These are phyloP conservation scores for Malurus splendens DNA, from an alignment of 2,797 vertebrate genomes.

Conservation along the genomic window DNA sequence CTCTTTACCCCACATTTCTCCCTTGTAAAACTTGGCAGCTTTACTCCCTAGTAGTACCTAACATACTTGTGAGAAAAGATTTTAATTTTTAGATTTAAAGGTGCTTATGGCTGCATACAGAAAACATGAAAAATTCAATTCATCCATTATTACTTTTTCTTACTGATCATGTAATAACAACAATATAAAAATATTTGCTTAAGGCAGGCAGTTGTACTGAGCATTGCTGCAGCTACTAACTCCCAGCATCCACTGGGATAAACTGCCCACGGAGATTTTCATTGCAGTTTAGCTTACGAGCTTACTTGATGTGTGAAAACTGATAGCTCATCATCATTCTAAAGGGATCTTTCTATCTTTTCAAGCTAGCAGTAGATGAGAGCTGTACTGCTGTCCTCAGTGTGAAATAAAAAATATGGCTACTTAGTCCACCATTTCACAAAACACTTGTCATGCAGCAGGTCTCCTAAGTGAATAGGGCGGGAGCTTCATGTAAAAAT, in stretches of 20 bases:
- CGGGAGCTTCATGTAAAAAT: background rate
- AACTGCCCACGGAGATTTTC: background rate
- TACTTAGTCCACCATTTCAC: background rate
- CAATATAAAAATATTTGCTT: background rate
- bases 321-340: background rate
- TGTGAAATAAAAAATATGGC: background rate
- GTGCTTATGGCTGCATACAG: background rate
- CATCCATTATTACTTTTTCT: background rate
- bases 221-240: background rate
- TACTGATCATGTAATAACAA: background rate
- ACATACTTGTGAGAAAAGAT: background rate
- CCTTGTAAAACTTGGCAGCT: background rate
- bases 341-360: background rate
- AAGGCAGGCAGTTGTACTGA: background rate
- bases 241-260: background rate
- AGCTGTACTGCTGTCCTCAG: background rate
- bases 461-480: background rate
- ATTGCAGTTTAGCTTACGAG: background rate
- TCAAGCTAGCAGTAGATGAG: background rate
- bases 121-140: background rate
- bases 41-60: background rate
- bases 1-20: background rate
- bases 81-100: background rate
- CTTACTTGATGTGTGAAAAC: background rate
- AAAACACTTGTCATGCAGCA: background rate